Conservation (phyloP, 2,113 vertebrate genomes). For the Anthoscopus minutus region DNA sequence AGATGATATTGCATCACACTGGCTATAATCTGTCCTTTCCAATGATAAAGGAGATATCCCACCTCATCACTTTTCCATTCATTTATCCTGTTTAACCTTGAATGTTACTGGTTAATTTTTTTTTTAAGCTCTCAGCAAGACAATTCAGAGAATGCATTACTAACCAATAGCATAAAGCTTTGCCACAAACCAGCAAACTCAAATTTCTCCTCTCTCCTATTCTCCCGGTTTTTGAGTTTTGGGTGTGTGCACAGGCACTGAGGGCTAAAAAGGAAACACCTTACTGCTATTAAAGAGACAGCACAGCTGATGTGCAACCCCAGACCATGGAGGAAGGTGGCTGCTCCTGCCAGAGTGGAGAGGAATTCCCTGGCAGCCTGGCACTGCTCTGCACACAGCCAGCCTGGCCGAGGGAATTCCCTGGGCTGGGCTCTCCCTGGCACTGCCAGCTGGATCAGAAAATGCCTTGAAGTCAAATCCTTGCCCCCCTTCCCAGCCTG, state of each 20-base stretch:
- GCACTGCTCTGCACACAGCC: not conserved
- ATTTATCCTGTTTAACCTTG: conserved; percentile 52
- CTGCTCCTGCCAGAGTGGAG: not conserved
- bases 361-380: conserved; percentile 40
- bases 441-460: conserved; percentile 42
- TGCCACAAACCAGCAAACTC: not conserved
- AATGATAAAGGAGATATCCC: conserved; percentile 41
- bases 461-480: not conserved
- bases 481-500: not conserved
- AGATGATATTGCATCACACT: not conserved
- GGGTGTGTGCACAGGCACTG: accelerated
- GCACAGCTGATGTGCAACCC: not conserved
- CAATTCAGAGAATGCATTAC: not conserved
- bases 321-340: not conserved
- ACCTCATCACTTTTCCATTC: conserved; percentile 40
- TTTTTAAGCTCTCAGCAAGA: conserved; percentile 14
- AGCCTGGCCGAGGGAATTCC: conserved; percentile 40
- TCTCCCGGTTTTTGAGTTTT: not conserved
- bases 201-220: not conserved
- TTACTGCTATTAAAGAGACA: not conserved
- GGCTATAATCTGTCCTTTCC: conserved; percentile 40
- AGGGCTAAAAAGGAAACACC: not conserved
- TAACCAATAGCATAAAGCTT: not conserved
- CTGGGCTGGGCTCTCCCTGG: conserved; percentile 22
- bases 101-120: conserved; percentile 21